A percentile compares a stretch with the other conserved stretches of the same genome.
Conservation (phyloP, 2,797 vertebrate species). For the Setipinna tenuifilis region DNA sequence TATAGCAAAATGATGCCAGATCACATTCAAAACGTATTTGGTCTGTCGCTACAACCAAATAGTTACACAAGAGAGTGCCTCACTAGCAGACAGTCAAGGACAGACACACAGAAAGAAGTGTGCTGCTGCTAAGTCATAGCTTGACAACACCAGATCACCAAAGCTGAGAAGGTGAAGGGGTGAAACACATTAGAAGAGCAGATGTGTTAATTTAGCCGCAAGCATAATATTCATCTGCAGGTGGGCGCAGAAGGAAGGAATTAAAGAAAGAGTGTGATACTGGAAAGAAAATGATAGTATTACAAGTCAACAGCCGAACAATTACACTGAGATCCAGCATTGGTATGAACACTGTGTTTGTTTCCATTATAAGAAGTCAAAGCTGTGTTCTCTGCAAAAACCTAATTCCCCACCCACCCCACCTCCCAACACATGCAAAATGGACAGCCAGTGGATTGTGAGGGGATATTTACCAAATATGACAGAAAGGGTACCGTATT, state of each 20-base stretch:
- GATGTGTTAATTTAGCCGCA: neutral
- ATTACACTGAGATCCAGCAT: too few relatives aligned
- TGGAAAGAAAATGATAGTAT: too few relatives aligned
- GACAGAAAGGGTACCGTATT: conserved; percentile 21
- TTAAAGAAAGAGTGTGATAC: too few relatives aligned
- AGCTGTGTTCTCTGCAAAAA: too few relatives aligned
- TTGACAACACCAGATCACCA: neutral
- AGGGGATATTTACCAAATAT: neutral
- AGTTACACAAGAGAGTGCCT: neutral
- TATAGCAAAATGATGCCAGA: neutral
- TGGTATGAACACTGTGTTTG: too few relatives aligned
- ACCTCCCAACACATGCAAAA: too few relatives aligned
- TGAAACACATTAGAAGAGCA: neutral
- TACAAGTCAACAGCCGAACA: too few relatives aligned
- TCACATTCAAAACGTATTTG: neutral
- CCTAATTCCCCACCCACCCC: too few relatives aligned
- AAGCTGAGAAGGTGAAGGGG: neutral
- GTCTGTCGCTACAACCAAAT: neutral
- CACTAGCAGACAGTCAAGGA: neutral
- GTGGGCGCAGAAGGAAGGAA: too few relatives aligned
- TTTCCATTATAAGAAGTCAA: too few relatives aligned
- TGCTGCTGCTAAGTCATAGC: neutral
- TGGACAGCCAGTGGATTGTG: too few relatives aligned
- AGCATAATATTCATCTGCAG: too few relatives aligned
- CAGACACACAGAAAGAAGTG: neutral